Evolutionary conservation across 2,888 invertebrate genomes (phyloP).

Genomic region (Acanthosoma haemorrhoidale): DNA sequence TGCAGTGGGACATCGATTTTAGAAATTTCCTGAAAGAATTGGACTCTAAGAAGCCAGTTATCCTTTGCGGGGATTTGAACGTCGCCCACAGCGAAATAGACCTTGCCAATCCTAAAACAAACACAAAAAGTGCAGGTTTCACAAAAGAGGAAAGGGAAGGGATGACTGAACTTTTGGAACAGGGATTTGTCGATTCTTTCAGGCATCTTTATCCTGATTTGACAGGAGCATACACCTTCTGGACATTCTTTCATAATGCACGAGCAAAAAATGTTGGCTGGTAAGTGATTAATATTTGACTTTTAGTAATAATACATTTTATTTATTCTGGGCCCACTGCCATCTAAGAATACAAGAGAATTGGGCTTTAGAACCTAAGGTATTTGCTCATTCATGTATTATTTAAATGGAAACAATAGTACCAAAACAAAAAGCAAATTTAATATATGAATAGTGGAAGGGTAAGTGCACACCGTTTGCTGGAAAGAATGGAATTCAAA

Average conservation of each 20-base stretch:
- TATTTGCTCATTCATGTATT: too few species aligned
- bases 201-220: conserved; percentile 77
- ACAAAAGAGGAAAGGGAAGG: conserved; percentile 89
- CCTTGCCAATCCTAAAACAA: conserved; percentile 88
- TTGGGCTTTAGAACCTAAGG: too few species aligned
- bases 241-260: conserved; percentile 88
- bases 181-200: conserved; percentile 84
- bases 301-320: not conserved
- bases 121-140: conserved; percentile 90
- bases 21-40: conserved; percentile 69
- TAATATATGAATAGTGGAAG: too few species aligned
- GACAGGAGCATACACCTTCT: conserved; percentile 82
- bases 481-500: too few species aligned
- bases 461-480: too few species aligned
- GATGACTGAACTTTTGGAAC: conserved; percentile 73
- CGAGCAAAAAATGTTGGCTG: conserved; percentile 91
- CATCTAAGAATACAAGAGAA: too few species aligned
- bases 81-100: conserved; percentile 95
- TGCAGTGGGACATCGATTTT: conserved; percentile 85
- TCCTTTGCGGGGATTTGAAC: conserved; percentile 95
- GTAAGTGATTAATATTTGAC: conserved; percentile 52
- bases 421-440: too few species aligned
- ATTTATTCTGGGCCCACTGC: too few species aligned
- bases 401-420: too few species aligned
- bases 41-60: conserved; percentile 85